A percentile compares a stretch with the other conserved stretches of the same genome.
phyloP scores from a whole-genome alignment of 2,888 invertebrate genomes.

The Drosophila paramelanica region DNA sequence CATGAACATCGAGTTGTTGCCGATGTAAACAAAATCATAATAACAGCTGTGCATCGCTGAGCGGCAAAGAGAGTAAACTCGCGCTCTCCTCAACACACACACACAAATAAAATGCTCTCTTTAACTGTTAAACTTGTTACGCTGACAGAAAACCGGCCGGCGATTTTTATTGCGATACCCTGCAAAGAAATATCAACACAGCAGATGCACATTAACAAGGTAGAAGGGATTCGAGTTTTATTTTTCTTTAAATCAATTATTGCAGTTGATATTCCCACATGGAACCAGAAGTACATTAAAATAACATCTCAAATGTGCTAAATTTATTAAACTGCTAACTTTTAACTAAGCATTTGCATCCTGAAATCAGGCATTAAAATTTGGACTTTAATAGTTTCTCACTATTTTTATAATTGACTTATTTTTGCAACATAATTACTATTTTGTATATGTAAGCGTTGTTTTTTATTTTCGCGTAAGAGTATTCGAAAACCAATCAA shows the following conservation, averaged over 20 bases:
- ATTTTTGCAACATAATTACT: too few species aligned
- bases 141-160: slow-evolving; percentile 77
- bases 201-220: neutral
- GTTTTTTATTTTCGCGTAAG: neutral
- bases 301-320: too few species aligned
- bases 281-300: too few species aligned
- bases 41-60: slow-evolving; percentile 60
- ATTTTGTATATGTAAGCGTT: neutral
- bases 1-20: slow-evolving; percentile 29
- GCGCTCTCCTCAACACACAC: slow-evolving; percentile 16
- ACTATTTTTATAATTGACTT: too few species aligned
- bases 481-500: neutral
- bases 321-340: too few species aligned
- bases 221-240: neutral
- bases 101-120: slow-evolving; percentile 47
- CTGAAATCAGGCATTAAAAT: too few species aligned
- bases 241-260: neutral
- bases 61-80: slow-evolving; percentile 41
- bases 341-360: too few species aligned
- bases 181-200: slow-evolving; percentile 1
- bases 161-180: slow-evolving; percentile 52
- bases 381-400: too few species aligned
- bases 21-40: slow-evolving; percentile 73
- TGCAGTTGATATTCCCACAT: too few species aligned
- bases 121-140: slow-evolving; percentile 76